phyloP scores from a whole-genome alignment of 2,888 invertebrate species.

The Biston stratarius region DNA sequence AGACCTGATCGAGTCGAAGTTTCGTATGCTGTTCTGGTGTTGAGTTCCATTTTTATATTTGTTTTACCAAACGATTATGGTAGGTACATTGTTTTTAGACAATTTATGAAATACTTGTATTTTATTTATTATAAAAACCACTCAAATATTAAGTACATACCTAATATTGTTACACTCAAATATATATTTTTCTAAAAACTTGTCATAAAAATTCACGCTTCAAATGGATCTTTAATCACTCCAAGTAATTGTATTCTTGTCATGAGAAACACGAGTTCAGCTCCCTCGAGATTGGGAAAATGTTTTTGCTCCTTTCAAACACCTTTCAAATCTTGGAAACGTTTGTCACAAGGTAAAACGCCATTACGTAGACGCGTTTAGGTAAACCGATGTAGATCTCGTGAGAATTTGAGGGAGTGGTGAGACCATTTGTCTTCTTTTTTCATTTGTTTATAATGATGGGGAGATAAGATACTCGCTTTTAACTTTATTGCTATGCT shows the following conservation, averaged over 20 bases:
- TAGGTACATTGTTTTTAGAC: too few species aligned
- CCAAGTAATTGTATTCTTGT: constrained; percentile 23
- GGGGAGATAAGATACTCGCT: neutral
- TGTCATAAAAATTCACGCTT: neutral
- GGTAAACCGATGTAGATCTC: constrained; percentile 22
- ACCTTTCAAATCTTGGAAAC: constrained; percentile 47
- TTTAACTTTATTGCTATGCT: constrained; percentile 4
- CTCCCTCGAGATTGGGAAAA: constrained; percentile 27
- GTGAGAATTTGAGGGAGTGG: constrained; percentile 12
- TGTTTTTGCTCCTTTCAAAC: constrained; percentile 33
- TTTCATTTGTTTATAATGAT: constrained; percentile 17
- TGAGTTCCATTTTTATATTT: too few species aligned
- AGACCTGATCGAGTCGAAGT: too few species aligned
- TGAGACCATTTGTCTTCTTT: constrained; percentile 14
- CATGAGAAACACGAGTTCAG: constrained; percentile 19
- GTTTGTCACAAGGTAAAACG: constrained; percentile 55
- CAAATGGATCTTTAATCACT: constrained; percentile 11
- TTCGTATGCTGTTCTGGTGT: too few species aligned
- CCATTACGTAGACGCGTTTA: constrained; percentile 40
- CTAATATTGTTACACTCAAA: neutral
- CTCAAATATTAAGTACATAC: too few species aligned
- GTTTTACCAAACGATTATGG: too few species aligned
- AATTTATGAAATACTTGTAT: too few species aligned
- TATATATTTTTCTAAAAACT: neutral
- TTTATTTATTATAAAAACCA: too few species aligned